Base-by-base conservation (phyloP, 2,888 invertebrate species). In the Rhimphoctona megacephalus region DNA sequence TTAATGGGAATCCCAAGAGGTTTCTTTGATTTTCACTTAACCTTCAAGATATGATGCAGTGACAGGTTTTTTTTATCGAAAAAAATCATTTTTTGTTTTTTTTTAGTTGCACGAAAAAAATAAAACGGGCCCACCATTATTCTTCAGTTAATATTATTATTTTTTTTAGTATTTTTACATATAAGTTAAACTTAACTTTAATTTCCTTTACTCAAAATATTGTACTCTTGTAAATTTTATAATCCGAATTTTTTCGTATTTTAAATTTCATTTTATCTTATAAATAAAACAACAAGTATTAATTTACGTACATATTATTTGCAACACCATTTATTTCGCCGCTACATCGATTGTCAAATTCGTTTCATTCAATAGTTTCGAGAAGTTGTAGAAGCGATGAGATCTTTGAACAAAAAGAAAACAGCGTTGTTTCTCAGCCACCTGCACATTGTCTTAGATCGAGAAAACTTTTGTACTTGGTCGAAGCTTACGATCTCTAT, bases 381-480 rank as follows among this genome's bases (percentile, higher is more conserved):
- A 30, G 52, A 46, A 73, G 67, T 17, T 25, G 33, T 19, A 43
- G 33, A 46, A 74, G 25, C 67, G 49, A 76, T 76, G 54, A 84
- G 52, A 81, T 81, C 39, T 77, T 43, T 49, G 36, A 61, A 43
- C 22, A 73, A 57, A 72, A 25, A 85, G 89, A 90, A 87, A 85
- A 88, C 87, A 69, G 22, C 54, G 36, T 54, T 61, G 69, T 81
- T 81, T 76, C 70, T 49, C 69, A 83, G 87, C 86, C 88, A 90
- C 88, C 90, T 90, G 91, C 89, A 30, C 30, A 92, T 92, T 92
- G 92, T 92, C 90, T 92, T 88, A 91, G 86, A 74, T 54, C 82
- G 72, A 49, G 22, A 33, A 81, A 83, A 81, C 86, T 81, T 86
- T 86, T 81, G 84, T 85, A 81, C 84, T 81, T 64, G 81, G 70